Percentiles rank a stretch among this genome's conserved stretches.
phyloP scores from a whole-genome alignment of 2,888 invertebrate species.

The Lepidonotus clava region DNA sequence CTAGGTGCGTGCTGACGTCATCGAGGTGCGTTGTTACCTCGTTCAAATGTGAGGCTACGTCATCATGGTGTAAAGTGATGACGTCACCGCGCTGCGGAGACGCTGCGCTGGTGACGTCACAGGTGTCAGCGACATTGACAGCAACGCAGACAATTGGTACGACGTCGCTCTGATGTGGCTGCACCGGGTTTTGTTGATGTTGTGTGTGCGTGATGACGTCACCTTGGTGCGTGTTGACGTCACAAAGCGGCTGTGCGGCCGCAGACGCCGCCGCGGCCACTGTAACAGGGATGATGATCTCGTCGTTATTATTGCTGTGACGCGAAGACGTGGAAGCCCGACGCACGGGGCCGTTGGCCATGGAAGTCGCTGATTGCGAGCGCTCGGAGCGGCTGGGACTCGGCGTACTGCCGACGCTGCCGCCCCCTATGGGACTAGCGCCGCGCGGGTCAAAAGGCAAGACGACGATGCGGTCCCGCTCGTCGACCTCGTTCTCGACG shows the following conservation, averaged over 20 bases:
- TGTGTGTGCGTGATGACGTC: conserved; percentile 1
- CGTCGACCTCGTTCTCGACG: conserved; percentile 27
- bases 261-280: not conserved
- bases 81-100: conserved; percentile 21
- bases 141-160: not conserved
- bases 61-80: not conserved
- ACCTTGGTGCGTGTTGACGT: conserved; percentile 2
- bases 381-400: conserved; percentile 33
- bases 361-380: not conserved
- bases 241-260: not conserved
- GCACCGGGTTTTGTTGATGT: not conserved
- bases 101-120: not conserved
- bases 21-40: conserved; percentile 38
- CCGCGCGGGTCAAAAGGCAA: too few species aligned
- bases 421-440: too few species aligned
- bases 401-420: not conserved
- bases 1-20: conserved; percentile 38
- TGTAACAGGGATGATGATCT: not conserved
- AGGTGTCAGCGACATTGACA: too few species aligned
- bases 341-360: conserved; percentile 48
- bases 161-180: not conserved
- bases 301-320: conserved; percentile 25
- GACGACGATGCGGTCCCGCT: not conserved
- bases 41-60: conserved; percentile 26
- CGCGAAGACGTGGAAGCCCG: conserved; percentile 34